Evolutionary conservation across 2,113 vertebrate genomes (phyloP).

Genomic region (Otus sunia): DNA sequence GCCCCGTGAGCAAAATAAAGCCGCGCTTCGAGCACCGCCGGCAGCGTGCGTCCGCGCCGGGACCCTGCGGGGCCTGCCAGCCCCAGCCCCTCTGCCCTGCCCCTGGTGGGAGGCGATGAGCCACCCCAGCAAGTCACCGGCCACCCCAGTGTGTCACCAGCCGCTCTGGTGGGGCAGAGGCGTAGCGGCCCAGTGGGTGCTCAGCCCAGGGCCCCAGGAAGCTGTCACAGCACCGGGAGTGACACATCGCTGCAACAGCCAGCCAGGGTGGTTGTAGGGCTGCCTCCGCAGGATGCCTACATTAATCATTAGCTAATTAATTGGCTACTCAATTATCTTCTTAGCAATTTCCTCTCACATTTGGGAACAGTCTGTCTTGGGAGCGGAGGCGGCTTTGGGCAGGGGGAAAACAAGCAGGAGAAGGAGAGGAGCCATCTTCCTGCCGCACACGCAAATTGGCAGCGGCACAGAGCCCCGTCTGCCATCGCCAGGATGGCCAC

Average conservation of each 20-base stretch:
- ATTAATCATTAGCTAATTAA: constrained; percentile 65
- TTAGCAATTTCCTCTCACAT: constrained; percentile 43
- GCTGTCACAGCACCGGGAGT: background rate
- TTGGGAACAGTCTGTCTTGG: constrained; percentile 41
- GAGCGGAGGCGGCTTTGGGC: constrained; percentile 16
- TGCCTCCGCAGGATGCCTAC: constrained; percentile 43
- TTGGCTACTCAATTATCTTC: constrained; percentile 41
- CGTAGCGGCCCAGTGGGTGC: fast-evolving
- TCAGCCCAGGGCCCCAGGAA: background rate
- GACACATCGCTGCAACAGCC: background rate
- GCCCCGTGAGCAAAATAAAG: background rate
- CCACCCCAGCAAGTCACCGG: background rate
- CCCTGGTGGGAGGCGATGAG: background rate
- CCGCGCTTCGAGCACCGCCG: fast-evolving
- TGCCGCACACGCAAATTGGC: background rate
- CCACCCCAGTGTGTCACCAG: background rate
- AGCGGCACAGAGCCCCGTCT: background rate
- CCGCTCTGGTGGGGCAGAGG: background rate
- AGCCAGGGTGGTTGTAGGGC: background rate
- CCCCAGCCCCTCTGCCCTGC: no score
- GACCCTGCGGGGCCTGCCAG: background rate
- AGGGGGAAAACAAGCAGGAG: background rate
- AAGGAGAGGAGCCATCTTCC: constrained; percentile 2
- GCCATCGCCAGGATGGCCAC: background rate
- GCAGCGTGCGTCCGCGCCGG: fast-evolving